Percentiles rank a stretch among this genome's conserved stretches.
Conservation (phyloP, 2,797 vertebrate genomes). For the Caiman crocodilus region DNA sequence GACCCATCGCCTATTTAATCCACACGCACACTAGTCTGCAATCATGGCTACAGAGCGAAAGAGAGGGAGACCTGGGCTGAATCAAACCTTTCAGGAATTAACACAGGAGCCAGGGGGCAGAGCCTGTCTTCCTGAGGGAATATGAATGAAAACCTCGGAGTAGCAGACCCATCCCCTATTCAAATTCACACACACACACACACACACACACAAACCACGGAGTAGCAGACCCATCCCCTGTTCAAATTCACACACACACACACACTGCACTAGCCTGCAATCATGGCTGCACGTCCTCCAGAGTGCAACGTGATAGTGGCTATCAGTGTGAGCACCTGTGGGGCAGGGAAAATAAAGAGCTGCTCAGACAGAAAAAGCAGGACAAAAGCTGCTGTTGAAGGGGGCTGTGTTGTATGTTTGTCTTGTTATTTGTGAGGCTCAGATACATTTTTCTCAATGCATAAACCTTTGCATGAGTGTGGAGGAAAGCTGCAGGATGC, state of each 20-base stretch:
- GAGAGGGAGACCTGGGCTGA: not conserved
- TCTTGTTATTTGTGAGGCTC: too few relatives aligned
- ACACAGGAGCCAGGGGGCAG: not conserved
- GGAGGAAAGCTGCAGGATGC: not conserved
- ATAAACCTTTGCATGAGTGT: not conserved
- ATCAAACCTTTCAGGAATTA: not conserved
- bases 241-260: too few relatives aligned
- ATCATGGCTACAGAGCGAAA: too few relatives aligned
- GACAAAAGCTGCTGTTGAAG: not conserved
- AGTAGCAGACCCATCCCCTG: not conserved
- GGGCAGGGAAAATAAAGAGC: not conserved
- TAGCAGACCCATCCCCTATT: not conserved
- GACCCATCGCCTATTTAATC: too few relatives aligned
- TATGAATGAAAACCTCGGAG: not conserved
- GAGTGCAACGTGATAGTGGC: not conserved
- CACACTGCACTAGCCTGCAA: not conserved
- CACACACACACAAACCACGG: too few relatives aligned
- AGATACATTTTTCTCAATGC: not conserved
- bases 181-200: too few relatives aligned
- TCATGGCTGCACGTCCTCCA: not conserved
- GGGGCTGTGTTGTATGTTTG: not conserved
- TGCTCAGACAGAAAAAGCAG: not conserved
- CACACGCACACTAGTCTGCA: too few relatives aligned
- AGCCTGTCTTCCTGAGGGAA: not conserved
- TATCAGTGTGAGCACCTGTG: not conserved